phyloP scores from a whole-genome alignment of 2,797 vertebrate genomes.

The Enteromius unitaeniatus region DNA sequence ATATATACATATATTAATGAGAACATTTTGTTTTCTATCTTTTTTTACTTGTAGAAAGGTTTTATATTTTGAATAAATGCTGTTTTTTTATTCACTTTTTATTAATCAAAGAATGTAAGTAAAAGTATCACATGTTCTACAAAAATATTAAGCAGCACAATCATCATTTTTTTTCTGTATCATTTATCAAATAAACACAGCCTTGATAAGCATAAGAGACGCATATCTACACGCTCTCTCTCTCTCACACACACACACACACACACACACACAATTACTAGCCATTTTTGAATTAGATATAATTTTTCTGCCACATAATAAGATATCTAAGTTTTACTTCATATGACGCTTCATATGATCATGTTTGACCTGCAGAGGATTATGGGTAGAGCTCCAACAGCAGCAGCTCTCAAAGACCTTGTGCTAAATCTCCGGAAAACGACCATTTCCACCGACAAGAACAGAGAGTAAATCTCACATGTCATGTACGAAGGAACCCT shows the following conservation, averaged over 20 bases:
- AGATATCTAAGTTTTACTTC: constrained; percentile 2
- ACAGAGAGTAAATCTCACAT: constrained; percentile 2
- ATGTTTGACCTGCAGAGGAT: constrained; percentile 34
- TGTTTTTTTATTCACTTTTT: not conserved
- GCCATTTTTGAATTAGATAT: not conserved
- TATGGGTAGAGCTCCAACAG: constrained; percentile 26
- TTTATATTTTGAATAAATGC: not conserved
- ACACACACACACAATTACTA: not conserved
- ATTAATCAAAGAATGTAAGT: not conserved
- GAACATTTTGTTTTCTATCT: too few relatives aligned
- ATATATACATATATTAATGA: too few relatives aligned
- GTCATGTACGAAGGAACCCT: not conserved
- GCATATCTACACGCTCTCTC: not conserved
- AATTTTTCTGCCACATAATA: not conserved
- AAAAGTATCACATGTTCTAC: too few relatives aligned
- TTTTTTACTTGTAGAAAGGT: too few relatives aligned
- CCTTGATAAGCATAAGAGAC: not conserved
- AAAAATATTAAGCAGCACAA: not conserved
- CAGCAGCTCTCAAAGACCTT: constrained; percentile 1
- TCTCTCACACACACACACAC: too few relatives aligned
- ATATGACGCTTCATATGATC: constrained; percentile 24
- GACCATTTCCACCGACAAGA: not conserved
- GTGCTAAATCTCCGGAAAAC: constrained; percentile 4
- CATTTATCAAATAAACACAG: not conserved
- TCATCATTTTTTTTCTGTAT: not conserved